Base-by-base conservation (phyloP, 2,797 vertebrate genomes). In the Acropternis orthonyx region DNA sequence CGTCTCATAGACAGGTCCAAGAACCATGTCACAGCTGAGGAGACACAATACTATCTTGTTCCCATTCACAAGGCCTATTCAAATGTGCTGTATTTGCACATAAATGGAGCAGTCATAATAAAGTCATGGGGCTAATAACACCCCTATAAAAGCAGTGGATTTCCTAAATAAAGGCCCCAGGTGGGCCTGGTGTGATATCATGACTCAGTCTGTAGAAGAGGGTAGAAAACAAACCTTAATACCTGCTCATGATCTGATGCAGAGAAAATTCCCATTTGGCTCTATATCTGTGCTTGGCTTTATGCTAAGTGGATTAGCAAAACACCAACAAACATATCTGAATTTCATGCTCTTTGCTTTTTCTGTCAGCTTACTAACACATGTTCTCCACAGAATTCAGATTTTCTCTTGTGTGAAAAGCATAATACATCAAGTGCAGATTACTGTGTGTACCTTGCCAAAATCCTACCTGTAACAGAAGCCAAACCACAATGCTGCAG, bases 311-410 rank as follows among this genome's bases (percentile, higher is more conserved):
- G 63, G 88, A 95, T 96, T 96, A 96, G 74, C 88, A 94, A 95
- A 94, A 84, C 83, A 92, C 66, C 90, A 69, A 81, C 73, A 86
- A 95, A 97, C 51, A 41, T 55, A 90, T 95, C 85, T 93, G 88
- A 95, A 95, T 96, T 95, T 96, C 88, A 92, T 88, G 93, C 90
- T 95, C 85, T 92, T 95, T 95, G 90, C 65, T 78, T 85, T 96
- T 94, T 78, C 88, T 93, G 76, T 94, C 77, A 67, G 83, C 80
- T 94, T 95, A 79, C 81, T 93, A 95, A 89, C 69, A 68, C 74
- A 26, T 4, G 4, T 85, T 95, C 93, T 94, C 92, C 55, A 63
- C 63, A 92, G 90, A 95, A 95, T 94, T 94, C 77, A 90, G 85
- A 86, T 97, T 94, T 93, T 80, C 58, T 90, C 54, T 69, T 78